Evolutionary conservation across 2,113 vertebrate species (phyloP).

Genomic region (Tonatia bakeri): DNA sequence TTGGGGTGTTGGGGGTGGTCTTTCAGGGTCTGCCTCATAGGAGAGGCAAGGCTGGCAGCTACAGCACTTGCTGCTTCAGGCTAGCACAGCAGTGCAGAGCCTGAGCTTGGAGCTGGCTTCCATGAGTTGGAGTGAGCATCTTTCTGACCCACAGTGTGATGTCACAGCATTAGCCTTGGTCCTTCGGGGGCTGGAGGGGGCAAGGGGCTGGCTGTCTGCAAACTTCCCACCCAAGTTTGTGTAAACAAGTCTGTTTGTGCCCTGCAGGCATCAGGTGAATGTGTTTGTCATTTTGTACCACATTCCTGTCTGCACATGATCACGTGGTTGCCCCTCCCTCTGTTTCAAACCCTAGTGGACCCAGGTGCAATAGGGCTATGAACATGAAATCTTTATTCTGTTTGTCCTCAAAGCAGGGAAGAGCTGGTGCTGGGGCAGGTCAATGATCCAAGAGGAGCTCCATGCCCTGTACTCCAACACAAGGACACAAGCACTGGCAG

Average conservation of each 20-base stretch:
- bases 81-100: neutral
- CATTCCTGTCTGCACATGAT: neutral
- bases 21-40: neutral
- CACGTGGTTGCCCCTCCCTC: neutral
- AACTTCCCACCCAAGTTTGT: neutral
- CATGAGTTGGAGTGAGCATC: neutral
- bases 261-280: neutral
- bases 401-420: conserved; percentile 42
- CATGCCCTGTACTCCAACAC: neutral
- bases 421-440: neutral
- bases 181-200: neutral
- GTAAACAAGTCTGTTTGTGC: neutral
- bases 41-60: neutral
- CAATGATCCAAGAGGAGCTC: too few species aligned
- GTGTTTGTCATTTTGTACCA: neutral
- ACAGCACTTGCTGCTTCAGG: too few species aligned
- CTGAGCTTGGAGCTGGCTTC: neutral
- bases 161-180: neutral
- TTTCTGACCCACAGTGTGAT: neutral
- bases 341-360: neutral
- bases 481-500: neutral
- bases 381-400: conserved; percentile 65
- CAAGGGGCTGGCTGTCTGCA: neutral
- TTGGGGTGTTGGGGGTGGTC: neutral
- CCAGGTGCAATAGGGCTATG: neutral